Evolutionary conservation across 2,113 vertebrate genomes (phyloP), one percentile per base, ranked within the genome.

Genomic region (Synchiropus splendidus): DNA sequence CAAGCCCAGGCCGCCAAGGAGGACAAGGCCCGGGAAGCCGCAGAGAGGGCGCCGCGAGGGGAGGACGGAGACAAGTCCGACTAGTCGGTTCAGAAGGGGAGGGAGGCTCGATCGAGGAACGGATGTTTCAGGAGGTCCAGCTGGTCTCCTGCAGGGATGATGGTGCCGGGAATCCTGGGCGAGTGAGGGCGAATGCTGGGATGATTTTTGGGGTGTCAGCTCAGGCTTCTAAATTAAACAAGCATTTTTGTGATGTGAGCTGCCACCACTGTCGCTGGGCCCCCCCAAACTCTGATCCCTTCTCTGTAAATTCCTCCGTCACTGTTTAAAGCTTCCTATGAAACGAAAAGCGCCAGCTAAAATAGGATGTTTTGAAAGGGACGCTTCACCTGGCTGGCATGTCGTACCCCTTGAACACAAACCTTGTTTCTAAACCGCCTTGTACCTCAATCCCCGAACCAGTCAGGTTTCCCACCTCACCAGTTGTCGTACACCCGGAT

Each of bases 21-120:
- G 50, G 94, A 98, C 79, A 96, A 97, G 86, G 87, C 89, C 36
- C 89, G 94, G 0, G 92, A 97, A 0, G 86, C 84, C 0, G 74
- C 78, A 0, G 92, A 96, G 16, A 66, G 70, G 31, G 77, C 88
- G 43, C 89, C 92, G 74, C 84, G 89, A 59, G 92, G 90, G 1
- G 92, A 96, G 0, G 92, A 96, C 0, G 92, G 90, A 2, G 92
- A 96, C 73, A 97, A 98, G 77, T 95, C 94, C 0, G 94, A 98
- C 82, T 97, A 91, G 84, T 2, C 5, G 61, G 50, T 68, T 46
- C 37, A 45, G 49, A 37, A 18, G 43, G 16, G 0, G 14, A 15
- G n/a, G 43, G 30, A 15, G 27, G 42, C 21, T 27, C 4, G 21
- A 27, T 27, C 4, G 21, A 27, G 21, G 21, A 27, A n/a, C n/a